These are phyloP conservation scores for Paraescarpia echinospica DNA, from an alignment of 1,140 invertebrate species.

Conservation along the genomic window DNA sequence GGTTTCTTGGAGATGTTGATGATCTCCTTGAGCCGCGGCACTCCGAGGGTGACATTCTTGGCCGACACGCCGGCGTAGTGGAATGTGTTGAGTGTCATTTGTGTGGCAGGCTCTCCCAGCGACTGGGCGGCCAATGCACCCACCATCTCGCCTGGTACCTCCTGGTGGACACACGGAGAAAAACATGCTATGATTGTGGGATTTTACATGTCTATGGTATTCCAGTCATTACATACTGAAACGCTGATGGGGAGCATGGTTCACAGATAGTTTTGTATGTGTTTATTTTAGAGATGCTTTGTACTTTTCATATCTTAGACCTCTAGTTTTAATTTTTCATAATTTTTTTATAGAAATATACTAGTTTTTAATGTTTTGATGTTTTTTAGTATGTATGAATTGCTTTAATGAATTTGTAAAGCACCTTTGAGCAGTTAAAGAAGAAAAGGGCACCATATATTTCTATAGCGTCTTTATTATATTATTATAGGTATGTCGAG, in stretches of 20 bases:
- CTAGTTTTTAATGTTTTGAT: no score
- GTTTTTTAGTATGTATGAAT: no score
- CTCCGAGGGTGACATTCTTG: constrained; percentile 99
- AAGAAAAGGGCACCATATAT: no score
- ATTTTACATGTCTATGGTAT: background rate
- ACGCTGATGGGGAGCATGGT: background rate
- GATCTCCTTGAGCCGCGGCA: constrained; percentile 92
- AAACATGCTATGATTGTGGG: background rate
- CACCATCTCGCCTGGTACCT: constrained; percentile 96
- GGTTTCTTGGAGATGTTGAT: constrained; percentile 99
- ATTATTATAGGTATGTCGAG: background rate
- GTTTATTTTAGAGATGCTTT: no score
- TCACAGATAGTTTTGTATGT: no score
- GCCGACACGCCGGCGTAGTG: constrained; percentile 99
- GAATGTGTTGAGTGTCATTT: constrained; percentile 99
- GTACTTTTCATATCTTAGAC: no score
- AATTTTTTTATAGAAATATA: no score
- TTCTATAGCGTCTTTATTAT: no score
- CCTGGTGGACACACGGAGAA: constrained; percentile 49
- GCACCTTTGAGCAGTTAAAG: no score
- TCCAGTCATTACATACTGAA: background rate
- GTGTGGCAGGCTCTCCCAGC: constrained; percentile 97
- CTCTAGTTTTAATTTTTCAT: no score
- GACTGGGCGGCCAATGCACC: constrained; percentile 97
- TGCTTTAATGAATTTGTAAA: no score